A percentile compares a stretch with the other conserved stretches of the same genome.
phyloP scores from a whole-genome alignment of 2,113 vertebrate genomes.

The Peromyscus californicus region DNA sequence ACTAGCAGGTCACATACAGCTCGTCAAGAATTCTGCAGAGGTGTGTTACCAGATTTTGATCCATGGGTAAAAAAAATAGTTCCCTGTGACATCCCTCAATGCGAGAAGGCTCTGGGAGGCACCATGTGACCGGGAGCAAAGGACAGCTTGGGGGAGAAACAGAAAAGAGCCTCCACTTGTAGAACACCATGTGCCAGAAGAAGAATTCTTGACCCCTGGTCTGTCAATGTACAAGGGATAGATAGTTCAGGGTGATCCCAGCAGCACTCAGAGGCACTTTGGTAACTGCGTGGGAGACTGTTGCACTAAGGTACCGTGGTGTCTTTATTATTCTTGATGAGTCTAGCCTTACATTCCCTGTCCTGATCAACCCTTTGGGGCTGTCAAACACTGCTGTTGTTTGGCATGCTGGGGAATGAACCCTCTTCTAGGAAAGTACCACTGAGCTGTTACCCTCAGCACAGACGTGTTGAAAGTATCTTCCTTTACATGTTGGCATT shows the following conservation, averaged over 20 bases:
- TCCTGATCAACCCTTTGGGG: background rate
- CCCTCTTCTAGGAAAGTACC: background rate
- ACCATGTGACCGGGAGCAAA: background rate
- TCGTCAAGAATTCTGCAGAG: background rate
- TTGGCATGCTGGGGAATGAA: background rate
- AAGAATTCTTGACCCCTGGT: background rate
- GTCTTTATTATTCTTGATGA: background rate
- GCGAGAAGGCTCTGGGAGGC: background rate
- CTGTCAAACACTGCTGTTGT: background rate
- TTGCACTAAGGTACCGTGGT: fast-evolving
- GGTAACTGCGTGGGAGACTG: background rate
- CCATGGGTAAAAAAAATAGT: background rate
- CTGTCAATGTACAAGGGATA: background rate
- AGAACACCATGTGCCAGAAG: background rate
- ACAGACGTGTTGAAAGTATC: background rate
- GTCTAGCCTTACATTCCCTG: background rate
- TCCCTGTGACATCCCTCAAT: background rate
- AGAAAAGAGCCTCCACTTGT: background rate
- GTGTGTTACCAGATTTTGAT: background rate
- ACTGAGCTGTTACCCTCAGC: background rate
- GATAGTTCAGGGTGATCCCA: background rate
- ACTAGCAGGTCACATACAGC: too few species aligned
- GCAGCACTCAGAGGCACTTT: background rate
- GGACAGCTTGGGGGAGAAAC: background rate
- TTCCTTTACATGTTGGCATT: background rate